Percentiles rank a stretch among this genome's conserved stretches.
phyloP scores from a whole-genome alignment of 2,113 vertebrate genomes.

The Scytalopus superciliaris region DNA sequence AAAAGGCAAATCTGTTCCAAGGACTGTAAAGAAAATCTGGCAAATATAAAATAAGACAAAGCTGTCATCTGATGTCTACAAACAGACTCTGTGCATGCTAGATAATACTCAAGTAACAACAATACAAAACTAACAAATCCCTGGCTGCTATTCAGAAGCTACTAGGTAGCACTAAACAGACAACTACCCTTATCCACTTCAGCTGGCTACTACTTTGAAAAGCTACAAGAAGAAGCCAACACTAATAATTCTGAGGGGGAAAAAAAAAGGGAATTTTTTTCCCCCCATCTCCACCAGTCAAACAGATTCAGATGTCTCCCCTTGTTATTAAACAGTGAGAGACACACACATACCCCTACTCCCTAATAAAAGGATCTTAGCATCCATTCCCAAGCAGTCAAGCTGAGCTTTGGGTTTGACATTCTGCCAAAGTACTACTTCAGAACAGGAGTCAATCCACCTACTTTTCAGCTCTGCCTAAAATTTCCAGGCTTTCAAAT shows the following conservation, averaged over 20 bases:
- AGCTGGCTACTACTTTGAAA: not conserved
- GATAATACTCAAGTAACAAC: not conserved
- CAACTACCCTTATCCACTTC: not conserved
- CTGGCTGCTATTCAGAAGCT: not conserved
- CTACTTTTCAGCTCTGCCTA: not conserved
- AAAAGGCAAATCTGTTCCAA: not conserved
- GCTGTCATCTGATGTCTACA: not conserved
- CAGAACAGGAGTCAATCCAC: not conserved
- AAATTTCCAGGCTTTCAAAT: not conserved
- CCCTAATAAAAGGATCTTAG: not conserved
- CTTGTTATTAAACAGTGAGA: not conserved
- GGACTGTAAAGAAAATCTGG: not conserved
- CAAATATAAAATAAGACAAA: not conserved
- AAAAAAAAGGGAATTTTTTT: not conserved
- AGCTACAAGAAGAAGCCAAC: not conserved
- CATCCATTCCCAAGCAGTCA: fast-evolving
- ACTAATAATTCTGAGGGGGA: fast-evolving
- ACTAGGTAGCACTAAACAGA: not conserved
- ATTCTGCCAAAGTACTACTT: not conserved
- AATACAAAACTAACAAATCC: not conserved
- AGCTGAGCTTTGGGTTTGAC: not conserved
- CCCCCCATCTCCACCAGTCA: not conserved
- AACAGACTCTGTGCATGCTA: not conserved
- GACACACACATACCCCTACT: fast-evolving
- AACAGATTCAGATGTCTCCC: not conserved